Conservation (phyloP, 2,113 vertebrate species). For the Triplophysa dalaica region DNA sequence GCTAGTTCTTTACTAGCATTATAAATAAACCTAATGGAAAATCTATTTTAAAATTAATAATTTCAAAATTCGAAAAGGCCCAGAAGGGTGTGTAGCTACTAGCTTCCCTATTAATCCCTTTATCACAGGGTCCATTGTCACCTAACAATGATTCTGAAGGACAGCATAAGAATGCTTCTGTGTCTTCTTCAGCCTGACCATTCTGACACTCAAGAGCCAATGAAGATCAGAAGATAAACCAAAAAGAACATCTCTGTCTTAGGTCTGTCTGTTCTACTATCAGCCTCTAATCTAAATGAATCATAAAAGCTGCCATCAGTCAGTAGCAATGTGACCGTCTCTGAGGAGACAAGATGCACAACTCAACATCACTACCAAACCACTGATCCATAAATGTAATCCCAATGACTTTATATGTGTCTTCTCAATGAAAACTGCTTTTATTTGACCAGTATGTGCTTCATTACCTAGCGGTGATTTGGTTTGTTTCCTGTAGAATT, state of each 20-base stretch:
- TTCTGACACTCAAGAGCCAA: not conserved
- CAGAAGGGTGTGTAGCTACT: too few species aligned
- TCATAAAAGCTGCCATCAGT: slow-evolving; percentile 22
- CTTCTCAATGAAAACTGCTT: too few species aligned
- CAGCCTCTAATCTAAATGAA: not conserved
- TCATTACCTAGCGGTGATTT: too few species aligned
- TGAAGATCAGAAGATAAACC: not conserved
- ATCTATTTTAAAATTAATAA: too few species aligned
- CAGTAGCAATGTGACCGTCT: slow-evolving; percentile 13
- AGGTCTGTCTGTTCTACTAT: slow-evolving; percentile 22
- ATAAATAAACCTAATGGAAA: too few species aligned
- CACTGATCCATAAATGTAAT: not conserved
- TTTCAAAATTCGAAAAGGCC: too few species aligned
- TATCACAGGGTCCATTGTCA: too few species aligned
- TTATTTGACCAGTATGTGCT: too few species aligned
- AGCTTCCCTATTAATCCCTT: too few species aligned
- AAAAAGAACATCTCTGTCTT: not conserved
- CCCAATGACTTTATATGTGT: not conserved
- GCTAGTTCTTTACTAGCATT: too few species aligned
- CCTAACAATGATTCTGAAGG: not conserved
- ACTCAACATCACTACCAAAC: slow-evolving; percentile 32
- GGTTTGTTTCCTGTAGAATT: too few species aligned
- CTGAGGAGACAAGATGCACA: slow-evolving; percentile 20
- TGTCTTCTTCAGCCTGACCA: not conserved
- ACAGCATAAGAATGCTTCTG: not conserved